Evolutionary conservation across 2,113 vertebrate species (phyloP).

Genomic region (Amphiprion ocellaris): DNA sequence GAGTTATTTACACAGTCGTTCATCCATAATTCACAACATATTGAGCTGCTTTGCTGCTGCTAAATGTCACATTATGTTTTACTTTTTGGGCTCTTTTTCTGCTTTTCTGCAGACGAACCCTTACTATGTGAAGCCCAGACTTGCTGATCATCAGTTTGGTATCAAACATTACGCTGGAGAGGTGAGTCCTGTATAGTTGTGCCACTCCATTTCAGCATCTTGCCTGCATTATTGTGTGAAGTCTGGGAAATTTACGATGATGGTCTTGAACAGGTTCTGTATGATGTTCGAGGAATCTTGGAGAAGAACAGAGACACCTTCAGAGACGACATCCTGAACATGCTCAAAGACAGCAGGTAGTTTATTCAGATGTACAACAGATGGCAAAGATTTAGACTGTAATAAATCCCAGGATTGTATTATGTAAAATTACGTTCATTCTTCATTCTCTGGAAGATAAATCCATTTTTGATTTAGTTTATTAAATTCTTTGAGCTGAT

Average conservation of each 20-base stretch:
- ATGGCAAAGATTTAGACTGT: neutral
- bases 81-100: neutral
- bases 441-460: too few relatives aligned
- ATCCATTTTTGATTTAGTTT: too few relatives aligned
- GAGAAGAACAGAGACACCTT: constrained; percentile 96
- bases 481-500: too few relatives aligned
- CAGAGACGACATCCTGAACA: constrained; percentile 93
- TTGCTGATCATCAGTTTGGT: constrained; percentile 94
- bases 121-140: constrained; percentile 92
- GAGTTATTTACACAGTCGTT: constrained; percentile 69
- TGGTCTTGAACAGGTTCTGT: constrained; percentile 85
- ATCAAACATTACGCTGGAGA: constrained; percentile 95
- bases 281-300: constrained; percentile 90
- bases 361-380: neutral
- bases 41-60: neutral
- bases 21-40: constrained; percentile 4
- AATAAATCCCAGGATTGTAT: too few relatives aligned
- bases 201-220: neutral
- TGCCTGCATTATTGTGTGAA: neutral
- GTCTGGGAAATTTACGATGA: neutral
- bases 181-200: constrained; percentile 72
- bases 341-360: constrained; percentile 94
- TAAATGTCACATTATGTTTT: neutral
- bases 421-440: too few relatives aligned
- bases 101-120: constrained; percentile 88